Conservation (phyloP, 2,113 vertebrate species). For the human region DNA sequence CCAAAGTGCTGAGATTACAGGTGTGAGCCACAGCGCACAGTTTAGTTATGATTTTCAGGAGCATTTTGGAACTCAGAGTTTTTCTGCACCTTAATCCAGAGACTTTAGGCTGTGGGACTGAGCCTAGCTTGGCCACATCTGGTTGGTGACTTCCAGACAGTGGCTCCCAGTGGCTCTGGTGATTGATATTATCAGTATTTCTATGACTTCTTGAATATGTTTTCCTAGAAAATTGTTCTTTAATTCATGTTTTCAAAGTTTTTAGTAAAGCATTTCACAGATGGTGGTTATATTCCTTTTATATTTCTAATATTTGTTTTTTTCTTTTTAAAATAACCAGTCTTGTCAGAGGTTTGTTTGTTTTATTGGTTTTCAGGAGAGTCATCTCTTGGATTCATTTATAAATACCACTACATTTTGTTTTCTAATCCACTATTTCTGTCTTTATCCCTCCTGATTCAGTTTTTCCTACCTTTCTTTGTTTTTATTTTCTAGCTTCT, state of each 20-base stretch:
- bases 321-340: constrained; percentile 6
- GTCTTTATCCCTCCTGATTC: not conserved
- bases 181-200: not conserved
- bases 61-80: not conserved
- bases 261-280: not conserved
- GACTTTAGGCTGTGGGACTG: not conserved
- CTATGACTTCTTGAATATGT: not conserved
- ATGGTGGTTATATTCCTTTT: not conserved
- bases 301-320: not conserved
- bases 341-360: not conserved
- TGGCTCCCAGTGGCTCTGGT: not conserved
- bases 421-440: not conserved
- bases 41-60: not conserved
- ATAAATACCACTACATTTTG: constrained; percentile 1
- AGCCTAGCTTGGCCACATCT: not conserved
- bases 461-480: constrained; percentile 1
- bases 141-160: not conserved
- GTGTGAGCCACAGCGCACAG: no score
- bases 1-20: no score
- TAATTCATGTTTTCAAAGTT: constrained; percentile 10
- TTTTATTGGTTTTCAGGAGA: not conserved
- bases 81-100: not conserved
- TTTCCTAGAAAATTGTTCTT: not conserved
- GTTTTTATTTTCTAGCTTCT: constrained; percentile 42
- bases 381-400: not conserved